Percentiles rank a stretch among this genome's conserved stretches.
Conservation (phyloP, 1,140 invertebrate species). For the honey bee (Apis mellifera) region Amel_HAv3.1 CM009941.2:2615501-2616000, state of each 20-base stretch:
- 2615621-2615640: constrained; percentile 38
- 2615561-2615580: constrained; percentile 61
- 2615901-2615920: constrained; percentile 41
- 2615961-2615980: constrained; percentile 28
- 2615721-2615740: constrained; percentile 31
- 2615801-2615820: constrained; percentile 19
- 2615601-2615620: constrained; percentile 40
- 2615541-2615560: constrained; percentile 73
- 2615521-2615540: constrained; percentile 73
- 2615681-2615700: constrained; percentile 60
- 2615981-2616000: constrained; percentile 19
- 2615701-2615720: constrained; percentile 47
- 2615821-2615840: constrained; percentile 59
- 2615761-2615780: background rate
- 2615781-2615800: constrained; percentile 10
- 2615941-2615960: constrained; percentile 29
- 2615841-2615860: constrained; percentile 65
- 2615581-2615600: constrained; percentile 55
- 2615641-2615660: constrained; percentile 30
- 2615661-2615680: constrained; percentile 62
- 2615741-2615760: constrained; percentile 1
- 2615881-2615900: constrained; percentile 44
- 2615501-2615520: constrained; percentile 63
- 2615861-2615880: constrained; percentile 54
- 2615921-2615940: constrained; percentile 10